These are phyloP conservation scores for Rhodinocichla rosea DNA, from an alignment of 2,113 vertebrate species.

Conservation along the genomic window DNA sequence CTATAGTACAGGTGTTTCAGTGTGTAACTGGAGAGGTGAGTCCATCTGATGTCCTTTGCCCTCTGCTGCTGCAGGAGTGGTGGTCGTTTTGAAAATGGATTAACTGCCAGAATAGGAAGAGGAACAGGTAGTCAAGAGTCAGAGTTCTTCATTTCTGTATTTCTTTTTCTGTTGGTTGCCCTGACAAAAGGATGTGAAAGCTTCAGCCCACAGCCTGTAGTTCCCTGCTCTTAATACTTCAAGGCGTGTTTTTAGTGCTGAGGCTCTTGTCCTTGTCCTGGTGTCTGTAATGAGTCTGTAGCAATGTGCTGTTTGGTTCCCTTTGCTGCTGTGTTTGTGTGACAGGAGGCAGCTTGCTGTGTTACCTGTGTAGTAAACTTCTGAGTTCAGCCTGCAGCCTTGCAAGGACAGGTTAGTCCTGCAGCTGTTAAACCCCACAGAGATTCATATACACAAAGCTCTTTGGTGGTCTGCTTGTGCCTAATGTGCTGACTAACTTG, in stretches of 20 bases:
- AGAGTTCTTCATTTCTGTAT: not conserved
- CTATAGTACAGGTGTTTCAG: not conserved
- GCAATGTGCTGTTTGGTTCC: not conserved
- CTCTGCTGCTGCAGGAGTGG: not conserved
- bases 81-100: not conserved
- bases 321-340: not conserved
- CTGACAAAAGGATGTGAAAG: not conserved
- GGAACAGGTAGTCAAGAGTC: not conserved
- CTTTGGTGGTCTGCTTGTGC: accelerated
- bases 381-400: not conserved
- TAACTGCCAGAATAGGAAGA: not conserved
- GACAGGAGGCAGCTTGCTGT: not conserved
- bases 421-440: not conserved
- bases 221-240: not conserved
- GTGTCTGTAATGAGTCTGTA: not conserved
- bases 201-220: not conserved
- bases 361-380: not conserved
- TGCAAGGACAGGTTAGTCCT: not conserved
- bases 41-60: not conserved
- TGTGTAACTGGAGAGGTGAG: not conserved
- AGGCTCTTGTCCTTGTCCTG: accelerated
- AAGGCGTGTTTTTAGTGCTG: accelerated
- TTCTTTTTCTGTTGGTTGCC: not conserved
- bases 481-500: accelerated
- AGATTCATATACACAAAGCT: accelerated